Evolutionary conservation across 2,113 vertebrate genomes (phyloP).

Genomic region (Porphyrio hochstetteri): DNA sequence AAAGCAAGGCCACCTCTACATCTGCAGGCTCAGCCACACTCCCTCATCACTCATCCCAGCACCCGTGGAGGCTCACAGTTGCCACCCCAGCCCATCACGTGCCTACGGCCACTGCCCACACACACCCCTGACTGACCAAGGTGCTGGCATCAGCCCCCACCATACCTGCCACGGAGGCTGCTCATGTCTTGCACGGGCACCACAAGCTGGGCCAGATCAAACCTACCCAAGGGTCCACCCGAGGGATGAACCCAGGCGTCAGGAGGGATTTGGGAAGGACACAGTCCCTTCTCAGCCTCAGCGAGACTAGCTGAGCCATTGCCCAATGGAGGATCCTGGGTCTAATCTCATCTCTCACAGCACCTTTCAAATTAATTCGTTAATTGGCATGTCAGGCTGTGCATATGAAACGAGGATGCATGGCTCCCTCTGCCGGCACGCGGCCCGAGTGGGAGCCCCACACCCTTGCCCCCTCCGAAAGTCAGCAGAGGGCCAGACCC

Average conservation of each 20-base stretch:
- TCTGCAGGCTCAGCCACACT: background rate
- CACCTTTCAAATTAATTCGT: background rate
- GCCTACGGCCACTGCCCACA: background rate
- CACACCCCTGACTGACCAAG: background rate
- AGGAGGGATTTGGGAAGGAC: background rate
- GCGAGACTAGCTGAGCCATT: background rate
- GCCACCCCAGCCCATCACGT: rapidly evolving
- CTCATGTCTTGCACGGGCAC: rapidly evolving
- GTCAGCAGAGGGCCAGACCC: background rate
- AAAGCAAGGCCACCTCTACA: background rate
- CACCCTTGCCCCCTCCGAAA: background rate
- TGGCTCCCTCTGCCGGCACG: constrained; percentile 65
- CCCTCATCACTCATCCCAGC: background rate
- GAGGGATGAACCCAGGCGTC: background rate
- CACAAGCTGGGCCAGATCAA: background rate
- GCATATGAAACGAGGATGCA: background rate
- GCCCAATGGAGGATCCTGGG: background rate
- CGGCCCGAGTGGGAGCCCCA: background rate
- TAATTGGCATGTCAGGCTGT: constrained; percentile 6
- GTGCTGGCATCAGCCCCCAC: background rate
- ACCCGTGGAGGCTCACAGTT: rapidly evolving
- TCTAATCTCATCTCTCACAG: background rate
- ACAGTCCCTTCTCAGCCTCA: background rate
- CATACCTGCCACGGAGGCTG: rapidly evolving
- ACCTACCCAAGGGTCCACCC: background rate